Evolutionary conservation across 2,113 vertebrate genomes (phyloP).

Genomic region (Empidonax alnorum): DNA sequence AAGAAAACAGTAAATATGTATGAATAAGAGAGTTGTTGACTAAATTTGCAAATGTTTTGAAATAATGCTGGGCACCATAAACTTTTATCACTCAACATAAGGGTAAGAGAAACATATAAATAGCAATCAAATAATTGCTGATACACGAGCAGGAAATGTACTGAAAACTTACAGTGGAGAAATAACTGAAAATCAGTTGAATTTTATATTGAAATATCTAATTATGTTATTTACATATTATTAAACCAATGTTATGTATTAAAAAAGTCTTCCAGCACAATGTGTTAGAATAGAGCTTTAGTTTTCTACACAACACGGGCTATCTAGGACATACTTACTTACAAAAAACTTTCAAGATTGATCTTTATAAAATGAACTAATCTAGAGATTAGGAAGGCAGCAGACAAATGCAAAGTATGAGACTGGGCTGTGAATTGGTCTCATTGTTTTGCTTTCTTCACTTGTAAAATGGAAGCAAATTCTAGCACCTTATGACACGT

Average conservation of each 20-base stretch:
- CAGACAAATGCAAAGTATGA: not conserved
- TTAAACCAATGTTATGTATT: not conserved
- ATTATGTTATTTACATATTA: not conserved
- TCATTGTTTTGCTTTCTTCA: not conserved
- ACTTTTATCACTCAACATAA: not conserved
- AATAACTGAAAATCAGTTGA: not conserved
- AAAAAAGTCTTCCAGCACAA: not conserved
- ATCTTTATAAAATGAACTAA: not conserved
- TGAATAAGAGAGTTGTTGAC: not conserved
- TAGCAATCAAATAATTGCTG: not conserved
- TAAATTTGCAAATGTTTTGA: not conserved
- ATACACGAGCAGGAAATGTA: not conserved
- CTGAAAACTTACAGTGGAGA: not conserved
- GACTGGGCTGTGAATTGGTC: not conserved
- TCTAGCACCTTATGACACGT: not conserved
- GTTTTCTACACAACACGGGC: not conserved
- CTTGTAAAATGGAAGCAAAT: not conserved
- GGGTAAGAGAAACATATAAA: not conserved
- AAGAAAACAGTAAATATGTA: not conserved
- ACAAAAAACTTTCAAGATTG: not conserved
- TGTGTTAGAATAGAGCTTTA: not conserved
- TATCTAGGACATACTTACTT: not conserved
- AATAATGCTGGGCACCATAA: not conserved
- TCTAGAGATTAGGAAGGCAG: not conserved
- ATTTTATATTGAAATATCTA: not conserved